These are phyloP conservation scores for Drosophila sp. DNA, from an alignment of 1,140 invertebrate genomes.

Conservation along the genomic window DNA sequence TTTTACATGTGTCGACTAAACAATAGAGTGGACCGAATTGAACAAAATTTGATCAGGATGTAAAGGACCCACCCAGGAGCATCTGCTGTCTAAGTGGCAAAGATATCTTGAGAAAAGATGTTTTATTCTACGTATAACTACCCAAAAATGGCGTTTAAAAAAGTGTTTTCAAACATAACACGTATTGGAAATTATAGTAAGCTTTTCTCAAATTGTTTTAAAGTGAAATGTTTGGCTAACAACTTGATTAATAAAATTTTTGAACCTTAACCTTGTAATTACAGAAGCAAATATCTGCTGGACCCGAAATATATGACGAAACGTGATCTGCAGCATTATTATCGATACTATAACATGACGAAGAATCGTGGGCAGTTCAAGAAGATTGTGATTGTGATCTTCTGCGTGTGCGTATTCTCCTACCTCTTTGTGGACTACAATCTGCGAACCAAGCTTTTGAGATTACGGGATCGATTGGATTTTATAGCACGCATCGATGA, in stretches of 20 bases:
- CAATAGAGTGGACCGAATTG: no score
- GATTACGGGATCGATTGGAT: constrained; percentile 72
- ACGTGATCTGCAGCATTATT: constrained; percentile 76
- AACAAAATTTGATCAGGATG: no score
- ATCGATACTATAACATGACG: constrained; percentile 75
- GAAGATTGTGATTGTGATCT: constrained; percentile 74
- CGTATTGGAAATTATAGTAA: background rate
- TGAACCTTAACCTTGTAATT: constrained; percentile 6
- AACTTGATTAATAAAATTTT: background rate
- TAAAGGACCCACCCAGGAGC: no score
- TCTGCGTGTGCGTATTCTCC: constrained; percentile 76
- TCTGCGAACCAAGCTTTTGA: constrained; percentile 69
- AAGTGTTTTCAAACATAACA: no score
- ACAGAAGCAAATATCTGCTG: constrained; percentile 77
- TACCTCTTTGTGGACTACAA: constrained; percentile 81
- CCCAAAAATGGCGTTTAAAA: no score
- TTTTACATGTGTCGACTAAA: no score
- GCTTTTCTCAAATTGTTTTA: background rate
- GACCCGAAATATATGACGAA: constrained; percentile 82
- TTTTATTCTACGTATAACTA: no score
- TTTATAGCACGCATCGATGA: constrained; percentile 75
- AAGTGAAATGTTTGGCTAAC: background rate
- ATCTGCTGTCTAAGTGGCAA: no score
- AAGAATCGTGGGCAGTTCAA: constrained; percentile 74
- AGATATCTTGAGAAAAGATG: no score